A percentile compares a stretch with the other conserved stretches of the same genome.
phyloP scores from a whole-genome alignment of 2,888 invertebrate species.

The Chrysolina oricalcia region DNA sequence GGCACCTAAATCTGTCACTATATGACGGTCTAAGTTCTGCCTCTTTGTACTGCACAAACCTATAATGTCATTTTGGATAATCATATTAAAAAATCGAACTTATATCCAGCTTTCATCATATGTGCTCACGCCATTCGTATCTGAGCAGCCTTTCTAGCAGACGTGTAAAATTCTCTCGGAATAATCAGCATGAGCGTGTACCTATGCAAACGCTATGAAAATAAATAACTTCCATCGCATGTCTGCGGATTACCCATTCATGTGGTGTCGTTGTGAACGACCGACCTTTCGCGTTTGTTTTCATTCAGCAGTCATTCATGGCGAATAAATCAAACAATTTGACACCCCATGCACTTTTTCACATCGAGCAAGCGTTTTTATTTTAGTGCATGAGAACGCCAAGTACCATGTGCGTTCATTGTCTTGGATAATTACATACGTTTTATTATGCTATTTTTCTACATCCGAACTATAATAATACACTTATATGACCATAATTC shows the following conservation, averaged over 20 bases:
- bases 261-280: slow-evolving; percentile 47
- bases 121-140: no score
- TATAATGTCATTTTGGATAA: no score
- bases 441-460: no score
- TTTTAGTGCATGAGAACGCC: neutral
- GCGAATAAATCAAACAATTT: slow-evolving; percentile 43
- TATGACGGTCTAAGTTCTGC: no score
- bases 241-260: slow-evolving; percentile 46
- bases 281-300: slow-evolving; percentile 47
- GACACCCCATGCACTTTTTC: slow-evolving; percentile 44
- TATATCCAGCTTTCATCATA: no score
- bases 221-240: slow-evolving; percentile 37
- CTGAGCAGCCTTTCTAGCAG: neutral
- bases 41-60: no score
- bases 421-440: neutral
- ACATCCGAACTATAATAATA: no score
- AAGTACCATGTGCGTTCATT: neutral
- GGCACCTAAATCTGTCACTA: no score
- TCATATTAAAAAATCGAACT: no score
- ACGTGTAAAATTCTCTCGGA: neutral
- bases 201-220: slow-evolving; percentile 30
- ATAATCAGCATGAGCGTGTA: slow-evolving; percentile 4
- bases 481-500: no score
- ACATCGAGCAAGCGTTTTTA: slow-evolving; percentile 6
- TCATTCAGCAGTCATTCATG: slow-evolving; percentile 48